Evolutionary conservation across 2,797 vertebrate species (phyloP), one percentile per base, ranked within the genome.

Genomic region (Sebastolobus alascanus): DNA sequence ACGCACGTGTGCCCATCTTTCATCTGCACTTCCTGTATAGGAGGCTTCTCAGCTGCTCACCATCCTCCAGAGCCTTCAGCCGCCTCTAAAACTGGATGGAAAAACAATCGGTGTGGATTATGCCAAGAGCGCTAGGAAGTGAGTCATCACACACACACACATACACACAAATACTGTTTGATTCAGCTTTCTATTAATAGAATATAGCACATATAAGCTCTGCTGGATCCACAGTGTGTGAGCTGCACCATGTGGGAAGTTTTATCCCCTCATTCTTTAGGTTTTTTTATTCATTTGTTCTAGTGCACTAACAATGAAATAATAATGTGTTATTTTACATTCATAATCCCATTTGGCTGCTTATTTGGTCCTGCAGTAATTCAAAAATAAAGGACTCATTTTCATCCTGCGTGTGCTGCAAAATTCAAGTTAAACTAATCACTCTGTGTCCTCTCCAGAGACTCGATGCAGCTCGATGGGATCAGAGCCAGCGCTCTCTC

Each of bases 51-150:
- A 98, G 88, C 94, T 99, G 79, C 96, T 99, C 71, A 97, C 97
- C 79, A 97, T 98, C 75, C 92, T 99, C 75, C 97, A 98, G 69
- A 96, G 97, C 88, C 96, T 99, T 79, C 97, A 98, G 92, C 98
- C 98, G 16, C 97, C 97, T 0, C 92, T 99, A 66, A 98, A 97
- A 94, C 97, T 99, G 66, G 97, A 98, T 77, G 97, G 98, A 61
- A 99, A 98, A 95, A 98, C 97, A 60, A 97, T 99, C 29, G 97
- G 97, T n/a, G 97, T 98, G 75, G 97, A 99, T 93, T 99, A 97
- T 84, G 98, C 98, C 83, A 98, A 98, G 91, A 98, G 97, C 90
- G 96, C 97, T 71, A 96, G 97, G 91, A 99, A 98, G 98, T 98
- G 93, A 94, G 38, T 66, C 12, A 82, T 20, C 10, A 20, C 35